phyloP scores from a whole-genome alignment of 1,140 invertebrate genomes.

The Zaprionus inermis region DNA sequence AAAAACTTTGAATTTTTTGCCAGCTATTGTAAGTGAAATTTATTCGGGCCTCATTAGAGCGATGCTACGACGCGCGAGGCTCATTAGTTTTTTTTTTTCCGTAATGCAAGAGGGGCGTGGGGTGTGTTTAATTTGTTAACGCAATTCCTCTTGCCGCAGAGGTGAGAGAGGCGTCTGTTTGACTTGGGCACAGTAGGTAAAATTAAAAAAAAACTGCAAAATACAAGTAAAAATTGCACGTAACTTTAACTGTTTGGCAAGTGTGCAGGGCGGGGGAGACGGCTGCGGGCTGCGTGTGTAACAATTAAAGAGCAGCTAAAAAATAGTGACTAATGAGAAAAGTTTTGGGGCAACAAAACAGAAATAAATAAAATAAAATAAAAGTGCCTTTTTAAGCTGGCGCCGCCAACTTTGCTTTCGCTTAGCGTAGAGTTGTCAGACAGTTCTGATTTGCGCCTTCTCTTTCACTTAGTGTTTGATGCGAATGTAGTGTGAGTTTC shows the following conservation, averaged over 20 bases:
- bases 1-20: slow-evolving; percentile 12
- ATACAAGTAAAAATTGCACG: slow-evolving; percentile 45
- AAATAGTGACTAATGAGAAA: slow-evolving; percentile 82
- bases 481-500: not conserved
- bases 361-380: slow-evolving; percentile 40
- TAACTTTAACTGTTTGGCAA: slow-evolving; percentile 62
- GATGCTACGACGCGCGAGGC: slow-evolving; percentile 1
- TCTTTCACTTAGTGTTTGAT: slow-evolving; percentile 34
- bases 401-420: slow-evolving; percentile 11
- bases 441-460: slow-evolving; percentile 25
- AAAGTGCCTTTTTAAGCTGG: slow-evolving; percentile 29
- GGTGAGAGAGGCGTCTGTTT: slow-evolving; percentile 25
- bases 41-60: slow-evolving; percentile 56
- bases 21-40: slow-evolving; percentile 37
- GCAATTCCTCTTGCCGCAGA: slow-evolving; percentile 61
- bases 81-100: slow-evolving; percentile 39
- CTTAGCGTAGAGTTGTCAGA: not conserved
- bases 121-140: slow-evolving; percentile 69
- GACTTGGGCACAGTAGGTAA: slow-evolving; percentile 40
- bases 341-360: slow-evolving; percentile 58
- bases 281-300: slow-evolving; percentile 50
- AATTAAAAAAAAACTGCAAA: slow-evolving; percentile 16
- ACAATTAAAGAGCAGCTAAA: slow-evolving; percentile 78
- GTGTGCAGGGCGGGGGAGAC: slow-evolving; percentile 26
- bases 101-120: slow-evolving; percentile 18